phyloP scores from a whole-genome alignment of 2,113 vertebrate species.

The Eurystomus gularis region DNA sequence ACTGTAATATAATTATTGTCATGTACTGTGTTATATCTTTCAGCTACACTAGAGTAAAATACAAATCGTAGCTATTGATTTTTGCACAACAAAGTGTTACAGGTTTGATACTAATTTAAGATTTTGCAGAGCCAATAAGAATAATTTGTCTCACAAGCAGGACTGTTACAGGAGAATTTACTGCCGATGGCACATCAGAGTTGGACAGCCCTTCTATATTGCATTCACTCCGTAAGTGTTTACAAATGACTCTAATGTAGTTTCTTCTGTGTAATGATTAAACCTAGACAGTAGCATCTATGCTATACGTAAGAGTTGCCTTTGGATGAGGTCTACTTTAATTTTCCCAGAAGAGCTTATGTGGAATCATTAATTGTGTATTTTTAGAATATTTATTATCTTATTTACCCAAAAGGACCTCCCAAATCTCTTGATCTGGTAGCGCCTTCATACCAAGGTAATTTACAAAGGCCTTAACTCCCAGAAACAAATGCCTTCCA shows the following conservation, averaged over 20 bases:
- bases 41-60: neutral
- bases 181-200: neutral
- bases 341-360: neutral
- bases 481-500: accelerated
- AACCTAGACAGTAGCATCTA: neutral
- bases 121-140: neutral
- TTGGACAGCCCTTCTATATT: neutral
- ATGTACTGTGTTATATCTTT: neutral
- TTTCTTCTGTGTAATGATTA: neutral
- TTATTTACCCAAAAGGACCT: neutral
- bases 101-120: neutral
- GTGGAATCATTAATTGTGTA: neutral
- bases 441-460: neutral
- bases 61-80: neutral
- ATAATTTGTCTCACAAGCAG: neutral
- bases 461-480: neutral
- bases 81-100: neutral
- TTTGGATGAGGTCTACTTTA: neutral
- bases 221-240: neutral
- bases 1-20: neutral
- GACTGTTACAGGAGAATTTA: neutral
- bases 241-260: neutral
- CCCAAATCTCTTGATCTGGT: neutral
- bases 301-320: neutral
- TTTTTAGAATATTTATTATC: neutral